These are phyloP conservation scores for Noctilio leporinus DNA, from an alignment of 2,113 vertebrate species.

Conservation along the genomic window DNA sequence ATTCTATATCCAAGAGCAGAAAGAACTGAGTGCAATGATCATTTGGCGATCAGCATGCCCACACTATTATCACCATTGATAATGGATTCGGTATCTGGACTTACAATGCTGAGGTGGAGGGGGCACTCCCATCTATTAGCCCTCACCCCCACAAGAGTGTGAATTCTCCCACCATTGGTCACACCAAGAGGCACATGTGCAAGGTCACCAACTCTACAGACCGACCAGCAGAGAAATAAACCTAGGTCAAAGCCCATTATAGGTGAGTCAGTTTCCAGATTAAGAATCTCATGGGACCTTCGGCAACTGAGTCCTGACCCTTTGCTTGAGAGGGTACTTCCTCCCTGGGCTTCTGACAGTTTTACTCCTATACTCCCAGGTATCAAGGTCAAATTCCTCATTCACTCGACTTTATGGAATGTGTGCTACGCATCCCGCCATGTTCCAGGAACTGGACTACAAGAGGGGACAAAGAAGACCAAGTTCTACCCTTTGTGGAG, in stretches of 20 bases:
- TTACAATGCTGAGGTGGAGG: neutral
- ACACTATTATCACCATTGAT: neutral
- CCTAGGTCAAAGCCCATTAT: neutral
- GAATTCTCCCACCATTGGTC: neutral
- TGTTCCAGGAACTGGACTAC: neutral
- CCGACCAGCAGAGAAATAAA: neutral
- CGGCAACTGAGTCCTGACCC: neutral
- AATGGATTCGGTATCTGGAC: neutral
- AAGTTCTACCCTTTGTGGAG: neutral
- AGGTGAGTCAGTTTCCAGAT: neutral
- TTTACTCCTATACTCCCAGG: neutral
- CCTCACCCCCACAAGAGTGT: too few relatives aligned
- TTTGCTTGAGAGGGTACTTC: neutral
- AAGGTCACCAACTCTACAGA: neutral
- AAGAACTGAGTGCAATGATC: neutral
- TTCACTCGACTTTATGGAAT: neutral
- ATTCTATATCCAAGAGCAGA: neutral
- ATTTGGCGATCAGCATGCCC: fast-evolving
- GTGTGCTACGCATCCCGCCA: neutral
- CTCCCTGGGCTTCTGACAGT: neutral
- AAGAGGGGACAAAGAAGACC: neutral
- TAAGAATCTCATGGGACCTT: neutral
- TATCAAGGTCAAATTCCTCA: neutral
- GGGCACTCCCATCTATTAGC: neutral
- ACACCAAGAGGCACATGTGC: neutral